Percentiles rank a stretch among this genome's conserved stretches.
Evolutionary conservation across 2,888 invertebrate species (phyloP).

Genomic region (Chaitophorus viminalis): DNA sequence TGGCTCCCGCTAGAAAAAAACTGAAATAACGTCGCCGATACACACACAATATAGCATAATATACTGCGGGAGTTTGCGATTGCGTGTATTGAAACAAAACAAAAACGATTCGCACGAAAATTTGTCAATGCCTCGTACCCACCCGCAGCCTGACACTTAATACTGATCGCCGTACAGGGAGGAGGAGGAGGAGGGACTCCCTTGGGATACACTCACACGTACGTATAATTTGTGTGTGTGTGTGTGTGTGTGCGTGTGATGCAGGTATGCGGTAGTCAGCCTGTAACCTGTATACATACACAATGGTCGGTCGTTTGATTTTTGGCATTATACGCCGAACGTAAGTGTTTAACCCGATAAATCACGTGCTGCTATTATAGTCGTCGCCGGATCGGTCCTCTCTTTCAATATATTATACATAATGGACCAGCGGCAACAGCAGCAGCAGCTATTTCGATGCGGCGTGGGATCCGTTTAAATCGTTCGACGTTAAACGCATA

Average conservation of each 20-base stretch:
- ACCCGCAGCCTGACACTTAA: no score
- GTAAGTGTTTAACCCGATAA: conserved; percentile 14
- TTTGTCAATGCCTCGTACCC: no score
- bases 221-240: no score
- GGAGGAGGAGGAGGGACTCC: no score
- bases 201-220: no score
- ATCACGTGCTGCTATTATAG: background rate
- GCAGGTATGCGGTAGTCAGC: background rate
- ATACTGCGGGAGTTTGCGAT: no score
- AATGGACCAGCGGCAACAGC: background rate
- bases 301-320: background rate
- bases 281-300: background rate
- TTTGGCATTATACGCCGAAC: background rate
- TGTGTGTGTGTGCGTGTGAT: no score
- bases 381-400: background rate
- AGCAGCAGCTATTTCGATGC: background rate
- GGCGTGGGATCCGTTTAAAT: background rate
- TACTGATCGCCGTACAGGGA: no score
- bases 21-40: no score
- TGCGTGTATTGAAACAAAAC: no score
- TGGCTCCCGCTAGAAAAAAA: background rate
- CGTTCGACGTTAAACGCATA: background rate
- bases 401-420: background rate
- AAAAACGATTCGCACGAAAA: no score
- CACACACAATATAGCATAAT: no score